Percentiles rank a stretch among this genome's conserved stretches.
phyloP scores from a whole-genome alignment of 2,113 vertebrate genomes.

The Hydrolagus affinis region DNA sequence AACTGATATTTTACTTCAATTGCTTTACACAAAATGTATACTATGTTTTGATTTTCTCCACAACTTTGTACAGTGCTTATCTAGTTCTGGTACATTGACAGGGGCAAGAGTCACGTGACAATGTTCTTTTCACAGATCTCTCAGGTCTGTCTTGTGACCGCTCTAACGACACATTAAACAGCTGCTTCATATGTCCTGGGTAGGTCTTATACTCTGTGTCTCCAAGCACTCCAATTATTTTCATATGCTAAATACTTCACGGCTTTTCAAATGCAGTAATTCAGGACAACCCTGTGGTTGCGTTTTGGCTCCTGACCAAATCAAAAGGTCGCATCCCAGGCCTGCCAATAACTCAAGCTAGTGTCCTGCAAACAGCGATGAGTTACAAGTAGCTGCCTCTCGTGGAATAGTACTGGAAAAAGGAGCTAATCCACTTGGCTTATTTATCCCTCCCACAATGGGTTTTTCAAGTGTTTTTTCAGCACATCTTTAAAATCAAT shows the following conservation, averaged over 20 bases:
- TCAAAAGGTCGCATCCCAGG: background rate
- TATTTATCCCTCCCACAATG: too few species aligned
- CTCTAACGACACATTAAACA: background rate
- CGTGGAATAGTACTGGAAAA: too few species aligned
- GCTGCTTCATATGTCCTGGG: background rate
- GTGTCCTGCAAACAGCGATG: background rate
- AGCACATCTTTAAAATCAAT: too few species aligned
- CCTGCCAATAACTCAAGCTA: too few species aligned
- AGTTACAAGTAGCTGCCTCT: too few species aligned
- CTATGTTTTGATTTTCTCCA: background rate
- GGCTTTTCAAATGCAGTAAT: background rate
- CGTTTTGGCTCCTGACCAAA: background rate
- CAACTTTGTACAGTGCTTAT: background rate
- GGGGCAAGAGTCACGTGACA: background rate
- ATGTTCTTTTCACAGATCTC: constrained; percentile 1
- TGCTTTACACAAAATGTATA: background rate
- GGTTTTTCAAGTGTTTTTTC: too few species aligned
- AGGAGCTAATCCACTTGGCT: too few species aligned
- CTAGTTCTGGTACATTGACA: background rate
- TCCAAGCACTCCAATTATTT: background rate
- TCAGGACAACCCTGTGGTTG: background rate
- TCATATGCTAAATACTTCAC: background rate
- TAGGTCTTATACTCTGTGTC: background rate
- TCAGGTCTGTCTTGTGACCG: background rate
- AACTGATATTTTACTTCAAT: too few species aligned